Base-by-base conservation (phyloP, 2,113 vertebrate species). In the Tenebrosternarchus preto region DNA sequence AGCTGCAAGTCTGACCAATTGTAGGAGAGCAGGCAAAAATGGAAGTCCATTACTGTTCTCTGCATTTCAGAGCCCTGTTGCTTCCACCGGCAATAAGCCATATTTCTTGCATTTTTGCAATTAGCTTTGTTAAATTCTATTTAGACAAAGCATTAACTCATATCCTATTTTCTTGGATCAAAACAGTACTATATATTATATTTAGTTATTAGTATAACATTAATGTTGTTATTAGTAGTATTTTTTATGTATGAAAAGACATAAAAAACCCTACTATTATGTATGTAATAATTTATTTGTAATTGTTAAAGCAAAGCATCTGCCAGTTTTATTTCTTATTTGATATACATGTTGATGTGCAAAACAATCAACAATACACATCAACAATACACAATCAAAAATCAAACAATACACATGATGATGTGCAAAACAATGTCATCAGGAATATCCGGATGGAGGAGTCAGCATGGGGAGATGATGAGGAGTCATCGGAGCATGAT, bases 401-500 rank as follows among this genome's bases (percentile, higher is more conserved):
- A n/a, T n/a, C n/a, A n/a, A n/a, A n/a, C n/a, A n/a, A 53, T 53
- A n/a, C 0, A 15, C 19, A 16, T 72, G 25, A 24, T 57, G 22
- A 67, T 22, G 15, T n/a, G 11, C 16, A 55, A 73, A n/a, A 33
- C 55, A 53, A 8, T 46, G 9, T 25, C 0, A 11, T 12, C 88
- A 98, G 97, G 89, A 86, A 76, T 0, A 88, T 89, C 7, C 89
- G 94, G 66, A 82, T 50, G 0, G 96, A 98, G 36, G 95, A 97
- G 25, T 91, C 92, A 0, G 85, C 91, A 3, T 98, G 95, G 96
- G 95, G 93, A 1, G 95, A 95, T 0, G 95, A 98, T 0, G 96
- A 98, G 0, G 92, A 86, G 0, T 25, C 86, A 0, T 82, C 86
- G 0, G 95, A 95, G 5, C 98, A 97, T 0, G 88, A 95, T 73